Conservation (phyloP, 1,140 invertebrate genomes). For the Laupala kohalensis region DNA sequence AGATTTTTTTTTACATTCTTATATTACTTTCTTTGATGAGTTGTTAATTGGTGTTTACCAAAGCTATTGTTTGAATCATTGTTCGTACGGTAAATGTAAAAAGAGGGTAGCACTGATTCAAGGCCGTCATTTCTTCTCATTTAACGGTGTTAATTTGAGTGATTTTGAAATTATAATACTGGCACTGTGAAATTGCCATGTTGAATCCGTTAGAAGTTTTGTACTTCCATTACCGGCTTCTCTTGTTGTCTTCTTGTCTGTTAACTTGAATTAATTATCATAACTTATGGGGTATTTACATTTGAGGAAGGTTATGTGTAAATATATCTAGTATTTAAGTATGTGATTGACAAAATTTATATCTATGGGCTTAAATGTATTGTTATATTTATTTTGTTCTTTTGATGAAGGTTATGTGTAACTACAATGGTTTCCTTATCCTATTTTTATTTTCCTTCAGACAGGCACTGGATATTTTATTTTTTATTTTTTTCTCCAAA, state of each 20-base stretch:
- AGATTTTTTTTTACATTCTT: not conserved
- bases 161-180: not conserved
- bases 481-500: slow-evolving; percentile 7
- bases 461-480: slow-evolving; percentile 4
- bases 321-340: not conserved
- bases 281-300: not conserved
- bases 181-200: not conserved
- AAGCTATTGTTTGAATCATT: not conserved
- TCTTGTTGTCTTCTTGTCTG: too few species aligned
- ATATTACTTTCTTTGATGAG: not conserved
- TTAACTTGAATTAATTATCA: not conserved
- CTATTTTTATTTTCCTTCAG: slow-evolving; percentile 7
- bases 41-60: not conserved
- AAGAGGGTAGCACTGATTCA: not conserved
- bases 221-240: not conserved
- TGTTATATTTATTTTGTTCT: not conserved
- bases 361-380: not conserved
- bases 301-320: not conserved
- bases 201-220: not conserved
- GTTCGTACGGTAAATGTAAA: too few species aligned
- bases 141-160: not conserved
- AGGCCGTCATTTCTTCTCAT: not conserved
- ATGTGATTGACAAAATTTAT: not conserved
- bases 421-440: not conserved
- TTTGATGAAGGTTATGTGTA: not conserved